Base-by-base conservation (phyloP, 2,797 vertebrate species). In the Chloroceryle amazona region DNA sequence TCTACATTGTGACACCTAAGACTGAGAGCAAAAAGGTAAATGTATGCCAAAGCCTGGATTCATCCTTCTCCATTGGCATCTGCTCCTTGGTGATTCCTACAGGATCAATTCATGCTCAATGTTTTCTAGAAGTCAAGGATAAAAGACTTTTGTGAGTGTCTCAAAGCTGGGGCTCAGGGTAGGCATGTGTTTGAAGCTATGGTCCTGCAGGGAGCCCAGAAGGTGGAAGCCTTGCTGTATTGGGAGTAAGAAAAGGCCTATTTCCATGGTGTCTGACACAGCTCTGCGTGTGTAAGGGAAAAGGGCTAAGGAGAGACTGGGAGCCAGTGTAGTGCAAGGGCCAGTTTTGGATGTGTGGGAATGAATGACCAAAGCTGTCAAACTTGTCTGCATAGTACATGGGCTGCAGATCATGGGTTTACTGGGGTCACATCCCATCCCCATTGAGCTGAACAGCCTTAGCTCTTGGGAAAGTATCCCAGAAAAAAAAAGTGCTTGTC, bases 171-270 rank as follows among this genome's bases (percentile, higher is more conserved):
- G 58, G 9, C n/a, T 84, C 13, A 9, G 52, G 3, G 7, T 28
- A 9, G 19, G 13, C 2, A 1, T 15, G 15, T 47, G 37, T 66
- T 61, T 61, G 42, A 95, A 88, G 39, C 0, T 0, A 6, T 10
- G 33, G 41, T 47, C 1, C 2, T 51, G 42, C 42, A 26, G 2
- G 26, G n/a, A 67, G 25, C 11, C 14, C 39, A 10, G 25, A 4
- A 4, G 25, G 8, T 25, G 60, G 31, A 22, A 73, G 55, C 25
- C 20, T 70, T 58, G 29, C 29, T 28, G 41, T 17, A n/a, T 0
- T 51, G 20, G 6, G 23, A 41, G 10, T 33, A 23, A 49, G 22
- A 55, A 71, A 23, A 13, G 23, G 17, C 31, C 31, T 16, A 13
- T 66, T 68, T 57, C 85, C 1, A 0, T 10, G 44, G 37, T 91